phyloP scores from a whole-genome alignment of 2,888 invertebrate species.

The Leucozona laternaria region DNA sequence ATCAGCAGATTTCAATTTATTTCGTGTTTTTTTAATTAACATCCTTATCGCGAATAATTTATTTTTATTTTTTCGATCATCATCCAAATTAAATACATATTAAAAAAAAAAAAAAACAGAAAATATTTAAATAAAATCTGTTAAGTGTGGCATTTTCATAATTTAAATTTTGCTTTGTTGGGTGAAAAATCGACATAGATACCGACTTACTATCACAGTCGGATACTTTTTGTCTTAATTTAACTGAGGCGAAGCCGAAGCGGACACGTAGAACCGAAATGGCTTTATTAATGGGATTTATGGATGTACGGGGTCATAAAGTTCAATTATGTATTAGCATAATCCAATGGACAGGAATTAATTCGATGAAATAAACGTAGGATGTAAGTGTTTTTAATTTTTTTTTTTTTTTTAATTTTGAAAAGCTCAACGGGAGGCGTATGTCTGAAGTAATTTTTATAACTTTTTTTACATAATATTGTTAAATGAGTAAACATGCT shows the following conservation, averaged over 20 bases:
- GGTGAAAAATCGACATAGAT: neutral
- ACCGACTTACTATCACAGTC: constrained; percentile 19
- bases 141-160: constrained; percentile 44
- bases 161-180: constrained; percentile 29
- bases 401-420: neutral
- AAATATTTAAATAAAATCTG: constrained; percentile 1
- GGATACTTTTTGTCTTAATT: constrained; percentile 51
- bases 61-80: constrained; percentile 40
- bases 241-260: constrained; percentile 10
- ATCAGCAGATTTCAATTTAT: constrained; percentile 15
- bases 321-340: constrained; percentile 65
- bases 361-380: constrained; percentile 49
- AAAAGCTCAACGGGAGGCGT: neutral
- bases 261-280: constrained; percentile 22
- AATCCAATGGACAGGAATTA: constrained; percentile 59
- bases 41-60: constrained; percentile 28
- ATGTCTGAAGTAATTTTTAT: constrained; percentile 36
- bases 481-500: constrained; percentile 13
- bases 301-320: constrained; percentile 51
- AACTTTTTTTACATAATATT: neutral
- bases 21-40: constrained; percentile 26
- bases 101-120: too few species aligned
- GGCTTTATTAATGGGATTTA: constrained; percentile 52
- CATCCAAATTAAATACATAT: constrained; percentile 15
- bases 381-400: constrained; percentile 17